A percentile compares a stretch with the other conserved stretches of the same genome.
Conservation (phyloP, 2,797 vertebrate genomes). For the Babyrousa celebensis region DNA sequence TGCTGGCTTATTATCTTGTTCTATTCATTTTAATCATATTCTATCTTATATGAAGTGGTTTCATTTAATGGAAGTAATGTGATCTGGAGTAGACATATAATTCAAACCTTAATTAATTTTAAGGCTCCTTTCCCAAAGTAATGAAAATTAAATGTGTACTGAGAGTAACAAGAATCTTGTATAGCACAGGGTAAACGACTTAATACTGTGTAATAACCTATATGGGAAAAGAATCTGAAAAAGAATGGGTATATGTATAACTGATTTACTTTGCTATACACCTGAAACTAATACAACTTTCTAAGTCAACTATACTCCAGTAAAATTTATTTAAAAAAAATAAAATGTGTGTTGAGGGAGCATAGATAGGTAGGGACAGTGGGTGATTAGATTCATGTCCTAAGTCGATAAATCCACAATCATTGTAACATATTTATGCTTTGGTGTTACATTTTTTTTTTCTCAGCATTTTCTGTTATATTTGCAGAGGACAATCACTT, state of each 20-base stretch:
- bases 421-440: conserved; percentile 44
- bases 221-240: too few relatives aligned
- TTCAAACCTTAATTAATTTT: conserved; percentile 62
- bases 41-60: not conserved
- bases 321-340: not conserved
- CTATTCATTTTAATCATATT: conserved; percentile 62
- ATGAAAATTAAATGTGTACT: conserved; percentile 50
- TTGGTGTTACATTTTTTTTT: conserved; percentile 14
- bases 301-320: too few relatives aligned
- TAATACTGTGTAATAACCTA: too few relatives aligned
- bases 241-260: too few relatives aligned
- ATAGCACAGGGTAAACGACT: too few relatives aligned
- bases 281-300: too few relatives aligned
- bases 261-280: too few relatives aligned
- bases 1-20: conserved; percentile 29
- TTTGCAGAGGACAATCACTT: conserved; percentile 64
- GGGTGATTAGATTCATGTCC: not conserved
- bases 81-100: conserved; percentile 30
- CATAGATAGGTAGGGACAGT: not conserved
- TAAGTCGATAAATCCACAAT: conserved; percentile 10
- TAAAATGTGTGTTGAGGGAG: conserved; percentile 50
- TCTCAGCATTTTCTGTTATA: conserved; percentile 65
- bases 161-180: not conserved
- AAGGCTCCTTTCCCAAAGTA: conserved; percentile 62
- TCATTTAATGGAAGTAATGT: conserved; percentile 36